Evolutionary conservation across 2,888 invertebrate species (phyloP).

Genomic region (Ophioninae sp.): DNA sequence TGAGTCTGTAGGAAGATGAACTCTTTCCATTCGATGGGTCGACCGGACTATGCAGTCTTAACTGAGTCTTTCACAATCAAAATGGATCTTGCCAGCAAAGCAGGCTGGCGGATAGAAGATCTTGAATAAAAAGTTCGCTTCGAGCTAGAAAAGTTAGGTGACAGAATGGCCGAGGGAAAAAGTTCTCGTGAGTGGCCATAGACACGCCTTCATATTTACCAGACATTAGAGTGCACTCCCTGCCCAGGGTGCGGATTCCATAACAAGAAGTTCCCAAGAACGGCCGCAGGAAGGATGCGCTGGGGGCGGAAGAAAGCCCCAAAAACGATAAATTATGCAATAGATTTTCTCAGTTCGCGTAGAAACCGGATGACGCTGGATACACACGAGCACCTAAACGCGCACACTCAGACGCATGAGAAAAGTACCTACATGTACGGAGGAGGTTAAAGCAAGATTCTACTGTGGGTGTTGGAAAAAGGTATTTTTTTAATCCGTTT

Average conservation of each 20-base stretch:
- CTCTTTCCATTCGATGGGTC: too few relatives aligned
- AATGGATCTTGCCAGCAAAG: too few relatives aligned
- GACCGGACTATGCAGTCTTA: too few relatives aligned
- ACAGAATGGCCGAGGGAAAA: not conserved
- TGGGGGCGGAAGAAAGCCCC: slow-evolving; percentile 13
- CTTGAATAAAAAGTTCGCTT: not conserved
- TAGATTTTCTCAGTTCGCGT: slow-evolving; percentile 31
- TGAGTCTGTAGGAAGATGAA: too few relatives aligned
- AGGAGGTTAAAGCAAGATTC: slow-evolving; percentile 5
- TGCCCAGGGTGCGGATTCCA: slow-evolving; percentile 18
- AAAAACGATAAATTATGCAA: slow-evolving; percentile 54
- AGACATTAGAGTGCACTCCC: slow-evolving; percentile 47
- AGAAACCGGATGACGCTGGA: slow-evolving; percentile 26
- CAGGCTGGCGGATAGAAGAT: not conserved
- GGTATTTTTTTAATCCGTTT: too few relatives aligned
- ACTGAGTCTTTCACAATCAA: too few relatives aligned
- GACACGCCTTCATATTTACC: slow-evolving; percentile 45
- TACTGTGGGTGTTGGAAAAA: too few relatives aligned
- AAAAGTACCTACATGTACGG: not conserved
- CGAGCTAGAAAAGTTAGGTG: not conserved
- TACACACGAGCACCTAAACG: slow-evolving; percentile 10
- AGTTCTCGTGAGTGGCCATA: not conserved
- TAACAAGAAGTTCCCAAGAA: not conserved
- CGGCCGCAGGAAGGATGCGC: not conserved
- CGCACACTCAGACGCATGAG: not conserved